Conservation (phyloP, 2,797 vertebrate species). For the Xerus rutilus region DNA sequence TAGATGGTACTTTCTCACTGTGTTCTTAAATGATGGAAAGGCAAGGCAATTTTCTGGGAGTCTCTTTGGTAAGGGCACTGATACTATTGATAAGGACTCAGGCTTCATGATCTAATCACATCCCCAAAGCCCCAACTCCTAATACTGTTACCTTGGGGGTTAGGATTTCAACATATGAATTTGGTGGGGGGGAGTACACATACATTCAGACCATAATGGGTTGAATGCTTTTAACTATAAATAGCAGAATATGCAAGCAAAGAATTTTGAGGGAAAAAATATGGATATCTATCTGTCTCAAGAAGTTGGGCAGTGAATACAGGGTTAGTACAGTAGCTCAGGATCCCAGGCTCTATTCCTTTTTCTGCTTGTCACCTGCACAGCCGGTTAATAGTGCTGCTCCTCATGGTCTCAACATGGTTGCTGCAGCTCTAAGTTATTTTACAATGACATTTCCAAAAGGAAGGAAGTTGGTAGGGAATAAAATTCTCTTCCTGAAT, state of each 20-base stretch:
- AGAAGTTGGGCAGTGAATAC: neutral
- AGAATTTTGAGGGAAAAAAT: neutral
- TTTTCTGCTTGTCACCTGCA: neutral
- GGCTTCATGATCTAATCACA: neutral
- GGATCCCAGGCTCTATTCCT: neutral
- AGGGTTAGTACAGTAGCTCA: neutral
- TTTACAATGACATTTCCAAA: neutral
- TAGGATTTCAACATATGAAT: neutral
- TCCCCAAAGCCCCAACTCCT: neutral
- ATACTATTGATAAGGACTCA: neutral
- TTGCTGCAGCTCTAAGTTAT: neutral
- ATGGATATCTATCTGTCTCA: neutral
- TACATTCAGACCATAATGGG: neutral
- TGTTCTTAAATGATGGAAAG: neutral
- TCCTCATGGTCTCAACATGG: neutral
- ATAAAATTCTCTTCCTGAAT: neutral
- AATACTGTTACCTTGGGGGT: neutral
- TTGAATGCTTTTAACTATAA: conserved; percentile 5
- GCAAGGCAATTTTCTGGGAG: neutral
- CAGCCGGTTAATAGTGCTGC: neutral
- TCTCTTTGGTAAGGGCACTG: neutral
- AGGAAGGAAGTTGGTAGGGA: neutral
- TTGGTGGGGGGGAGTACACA: neutral
- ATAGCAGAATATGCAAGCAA: neutral
- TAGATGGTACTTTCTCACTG: neutral